These are phyloP conservation scores for Strigamia maritima DNA, from an alignment of 2,888 invertebrate species.

Conservation along the genomic window DNA sequence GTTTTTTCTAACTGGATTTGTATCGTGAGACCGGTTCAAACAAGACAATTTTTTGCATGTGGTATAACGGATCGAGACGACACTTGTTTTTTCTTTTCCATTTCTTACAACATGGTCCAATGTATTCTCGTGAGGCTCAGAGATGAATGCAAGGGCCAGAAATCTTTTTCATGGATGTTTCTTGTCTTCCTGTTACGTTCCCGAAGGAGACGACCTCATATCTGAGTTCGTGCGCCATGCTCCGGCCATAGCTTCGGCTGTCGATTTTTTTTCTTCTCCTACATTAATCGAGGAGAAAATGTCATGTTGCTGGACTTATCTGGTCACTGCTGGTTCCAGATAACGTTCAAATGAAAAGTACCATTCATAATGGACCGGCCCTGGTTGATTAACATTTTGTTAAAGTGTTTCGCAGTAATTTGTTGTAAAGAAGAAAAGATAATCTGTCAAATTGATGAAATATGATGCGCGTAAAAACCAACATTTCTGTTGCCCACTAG, in stretches of 20 bases:
- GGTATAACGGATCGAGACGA: constrained; percentile 9
- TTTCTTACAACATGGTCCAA: neutral
- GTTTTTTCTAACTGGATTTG: neutral
- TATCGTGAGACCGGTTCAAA: constrained; percentile 10
- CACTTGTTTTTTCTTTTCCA: neutral
- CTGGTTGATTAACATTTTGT: neutral
- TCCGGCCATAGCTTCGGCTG: neutral
- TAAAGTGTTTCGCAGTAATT: neutral
- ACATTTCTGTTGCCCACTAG: constrained; percentile 1
- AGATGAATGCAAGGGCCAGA: constrained; percentile 24
- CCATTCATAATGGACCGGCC: neutral
- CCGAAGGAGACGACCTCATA: constrained; percentile 8
- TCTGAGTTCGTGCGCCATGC: neutral
- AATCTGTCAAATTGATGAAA: constrained; percentile 9
- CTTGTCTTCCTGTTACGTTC: constrained; percentile 1
- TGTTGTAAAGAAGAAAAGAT: neutral
- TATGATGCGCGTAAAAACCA: constrained; percentile 13
- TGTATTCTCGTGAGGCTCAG: constrained; percentile 7
- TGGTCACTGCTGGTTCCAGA: neutral
- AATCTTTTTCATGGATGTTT: constrained; percentile 32
- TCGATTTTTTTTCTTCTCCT: neutral
- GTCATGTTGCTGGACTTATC: neutral
- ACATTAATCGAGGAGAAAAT: constrained; percentile 27
- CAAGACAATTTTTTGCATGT: neutral
- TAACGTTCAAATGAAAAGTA: neutral